Percentiles rank a stretch among this genome's conserved stretches.
Conservation (phyloP, 2,797 vertebrate species). For the Muscicapa comitata region DNA sequence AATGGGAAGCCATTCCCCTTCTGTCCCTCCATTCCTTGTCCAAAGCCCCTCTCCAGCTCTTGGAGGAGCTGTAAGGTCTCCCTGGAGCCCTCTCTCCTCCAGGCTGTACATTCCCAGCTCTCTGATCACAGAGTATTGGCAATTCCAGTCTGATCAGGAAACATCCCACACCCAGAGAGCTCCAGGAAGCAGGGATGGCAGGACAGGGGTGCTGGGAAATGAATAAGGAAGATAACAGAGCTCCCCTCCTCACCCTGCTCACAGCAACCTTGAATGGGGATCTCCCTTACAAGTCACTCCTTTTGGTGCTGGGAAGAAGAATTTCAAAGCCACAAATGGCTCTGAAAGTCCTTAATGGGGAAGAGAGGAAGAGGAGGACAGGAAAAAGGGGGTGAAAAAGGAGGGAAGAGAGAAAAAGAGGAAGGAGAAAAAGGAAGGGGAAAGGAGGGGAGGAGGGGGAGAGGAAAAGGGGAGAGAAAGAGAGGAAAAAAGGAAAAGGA, state of each 20-base stretch:
- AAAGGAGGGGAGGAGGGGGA: too few relatives aligned
- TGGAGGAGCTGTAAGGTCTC: background rate
- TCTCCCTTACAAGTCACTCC: background rate
- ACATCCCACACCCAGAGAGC: background rate
- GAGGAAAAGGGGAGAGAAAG: background rate
- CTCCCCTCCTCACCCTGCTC: background rate
- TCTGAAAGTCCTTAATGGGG: background rate
- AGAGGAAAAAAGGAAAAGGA: background rate
- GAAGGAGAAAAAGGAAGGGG: too few relatives aligned
- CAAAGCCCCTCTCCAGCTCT: background rate
- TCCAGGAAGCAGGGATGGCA: accelerated
- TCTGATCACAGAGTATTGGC: background rate
- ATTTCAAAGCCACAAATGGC: background rate
- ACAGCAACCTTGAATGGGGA: background rate
- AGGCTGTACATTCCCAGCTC: background rate
- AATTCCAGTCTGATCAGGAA: background rate
- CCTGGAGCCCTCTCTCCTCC: background rate
- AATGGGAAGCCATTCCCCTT: background rate
- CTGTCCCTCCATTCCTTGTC: background rate
- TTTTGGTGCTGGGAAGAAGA: background rate
- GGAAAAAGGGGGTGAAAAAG: background rate
- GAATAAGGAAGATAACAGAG: background rate
- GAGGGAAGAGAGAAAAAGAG: background rate
- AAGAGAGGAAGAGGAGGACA: background rate
- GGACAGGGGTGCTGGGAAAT: background rate